Percentiles rank a stretch among this genome's conserved stretches.
Evolutionary conservation across 2,888 invertebrate species (phyloP).

Genomic region (Protodeltote pygarga): DNA sequence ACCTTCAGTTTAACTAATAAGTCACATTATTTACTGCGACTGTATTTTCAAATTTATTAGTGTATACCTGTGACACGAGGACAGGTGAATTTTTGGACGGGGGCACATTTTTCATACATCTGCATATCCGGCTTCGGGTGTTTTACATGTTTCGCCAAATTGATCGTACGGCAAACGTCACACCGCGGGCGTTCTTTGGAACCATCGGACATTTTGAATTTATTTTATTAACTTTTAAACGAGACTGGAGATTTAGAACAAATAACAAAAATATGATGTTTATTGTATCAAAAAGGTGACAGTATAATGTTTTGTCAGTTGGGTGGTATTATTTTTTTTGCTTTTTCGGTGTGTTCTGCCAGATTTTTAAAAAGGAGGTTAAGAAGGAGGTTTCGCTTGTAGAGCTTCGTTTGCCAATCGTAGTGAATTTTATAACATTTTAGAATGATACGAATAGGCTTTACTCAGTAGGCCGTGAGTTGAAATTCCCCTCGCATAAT

Average conservation of each 20-base stretch:
- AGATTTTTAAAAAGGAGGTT: not conserved
- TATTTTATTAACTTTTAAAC: constrained; percentile 7
- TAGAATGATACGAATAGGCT: too few species aligned
- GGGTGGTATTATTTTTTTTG: not conserved
- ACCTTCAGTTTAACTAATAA: too few species aligned
- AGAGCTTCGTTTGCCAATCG: constrained; percentile 4
- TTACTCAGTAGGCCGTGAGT: too few species aligned
- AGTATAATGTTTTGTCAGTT: constrained; percentile 7
- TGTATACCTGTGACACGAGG: constrained; percentile 61
- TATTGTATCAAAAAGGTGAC: constrained; percentile 20
- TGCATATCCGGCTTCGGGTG: constrained; percentile 77
- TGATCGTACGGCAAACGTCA: constrained; percentile 79
- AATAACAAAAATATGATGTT: constrained; percentile 18
- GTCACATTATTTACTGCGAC: too few species aligned
- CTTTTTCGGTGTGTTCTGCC: constrained; percentile 8
- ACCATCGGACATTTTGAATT: constrained; percentile 63
- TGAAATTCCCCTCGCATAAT: too few species aligned
- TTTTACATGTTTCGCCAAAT: constrained; percentile 69
- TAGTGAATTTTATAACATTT: too few species aligned
- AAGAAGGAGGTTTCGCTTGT: not conserved
- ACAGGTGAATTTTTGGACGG: constrained; percentile 59
- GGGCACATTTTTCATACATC: constrained; percentile 74
- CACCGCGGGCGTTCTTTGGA: constrained; percentile 56
- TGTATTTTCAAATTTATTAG: constrained; percentile 1
- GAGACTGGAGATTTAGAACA: constrained; percentile 20